Conservation (phyloP, 2,113 vertebrate genomes). For the Poeciliopsis prolifica region DNA sequence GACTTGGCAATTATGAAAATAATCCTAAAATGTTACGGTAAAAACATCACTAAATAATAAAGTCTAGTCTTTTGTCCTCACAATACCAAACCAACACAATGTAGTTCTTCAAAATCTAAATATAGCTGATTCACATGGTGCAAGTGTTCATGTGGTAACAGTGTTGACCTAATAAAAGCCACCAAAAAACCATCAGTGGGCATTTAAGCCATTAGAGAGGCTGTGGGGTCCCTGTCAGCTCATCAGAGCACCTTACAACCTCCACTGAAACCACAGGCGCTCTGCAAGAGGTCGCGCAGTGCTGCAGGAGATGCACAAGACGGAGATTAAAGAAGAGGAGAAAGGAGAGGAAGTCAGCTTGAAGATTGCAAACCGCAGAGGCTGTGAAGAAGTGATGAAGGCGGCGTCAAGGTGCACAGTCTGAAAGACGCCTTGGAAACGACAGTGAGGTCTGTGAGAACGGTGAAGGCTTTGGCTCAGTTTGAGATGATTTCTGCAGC, state of each 20-base stretch:
- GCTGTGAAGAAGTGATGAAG: conserved; percentile 35
- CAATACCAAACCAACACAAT: not conserved
- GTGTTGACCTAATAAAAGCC: conserved; percentile 9
- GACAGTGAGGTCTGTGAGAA: not conserved
- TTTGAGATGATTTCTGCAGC: not conserved
- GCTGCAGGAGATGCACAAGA: conserved; percentile 51
- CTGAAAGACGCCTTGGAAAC: conserved; percentile 26
- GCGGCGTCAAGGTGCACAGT: conserved; percentile 22
- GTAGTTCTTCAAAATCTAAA: not conserved
- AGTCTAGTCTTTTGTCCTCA: not conserved
- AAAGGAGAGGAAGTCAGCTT: conserved; percentile 55
- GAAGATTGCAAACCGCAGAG: conserved; percentile 42
- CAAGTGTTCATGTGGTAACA: not conserved
- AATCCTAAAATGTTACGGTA: not conserved
- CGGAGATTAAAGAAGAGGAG: conserved; percentile 38
- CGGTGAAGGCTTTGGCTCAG: not conserved
- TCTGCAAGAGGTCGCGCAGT: conserved; percentile 32
- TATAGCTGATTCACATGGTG: not conserved
- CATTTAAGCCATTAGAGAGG: conserved; percentile 11
- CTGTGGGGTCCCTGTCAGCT: conserved; percentile 13
- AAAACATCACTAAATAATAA: not conserved
- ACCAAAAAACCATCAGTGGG: conserved; percentile 6
- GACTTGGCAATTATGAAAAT: not conserved
- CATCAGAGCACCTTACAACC: conserved; percentile 2
- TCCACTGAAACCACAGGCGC: conserved; percentile 39